Percentiles rank a stretch among this genome's conserved stretches.
These are phyloP conservation scores for Meghimatium bilineatum DNA, from an alignment of 2,888 invertebrate genomes.

Conservation along the genomic window DNA sequence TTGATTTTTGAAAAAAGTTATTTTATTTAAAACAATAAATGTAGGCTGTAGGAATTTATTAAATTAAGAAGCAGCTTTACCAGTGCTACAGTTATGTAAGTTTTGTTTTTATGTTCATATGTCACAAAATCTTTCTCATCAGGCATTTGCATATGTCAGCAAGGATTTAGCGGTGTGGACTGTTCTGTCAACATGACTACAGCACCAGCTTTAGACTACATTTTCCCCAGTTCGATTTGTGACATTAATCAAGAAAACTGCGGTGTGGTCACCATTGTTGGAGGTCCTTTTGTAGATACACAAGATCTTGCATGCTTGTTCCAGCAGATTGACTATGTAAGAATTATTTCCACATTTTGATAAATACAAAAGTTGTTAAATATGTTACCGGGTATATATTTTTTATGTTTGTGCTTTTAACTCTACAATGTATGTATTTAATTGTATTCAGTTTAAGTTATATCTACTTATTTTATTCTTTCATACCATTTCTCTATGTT, in stretches of 20 bases:
- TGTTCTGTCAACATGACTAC: conserved; percentile 54
- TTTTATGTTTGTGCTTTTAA: background rate
- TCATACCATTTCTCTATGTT: background rate
- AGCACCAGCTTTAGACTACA: conserved; percentile 49
- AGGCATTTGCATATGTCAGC: conserved; percentile 57
- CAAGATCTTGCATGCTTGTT: conserved; percentile 50
- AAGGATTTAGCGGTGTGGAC: conserved; percentile 54
- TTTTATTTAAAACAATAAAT: no score
- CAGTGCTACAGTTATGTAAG: no score
- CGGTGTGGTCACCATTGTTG: conserved; percentile 44
- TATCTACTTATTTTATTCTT: background rate
- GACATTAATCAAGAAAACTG: conserved; percentile 46
- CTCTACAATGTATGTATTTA: background rate
- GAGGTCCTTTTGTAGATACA: conserved; percentile 52
- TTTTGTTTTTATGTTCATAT: background rate
- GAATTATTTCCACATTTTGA: background rate
- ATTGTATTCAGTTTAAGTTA: background rate
- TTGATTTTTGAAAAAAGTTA: no score
- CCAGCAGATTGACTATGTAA: conserved; percentile 49
- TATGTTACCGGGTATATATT: background rate
- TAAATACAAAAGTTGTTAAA: background rate
- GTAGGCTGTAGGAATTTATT: no score
- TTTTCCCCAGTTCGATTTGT: conserved; percentile 48
- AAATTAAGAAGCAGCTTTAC: no score
- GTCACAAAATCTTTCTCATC: conserved; percentile 1